Conservation (phyloP, 2,888 invertebrate species). For the Mythimna impura region DNA sequence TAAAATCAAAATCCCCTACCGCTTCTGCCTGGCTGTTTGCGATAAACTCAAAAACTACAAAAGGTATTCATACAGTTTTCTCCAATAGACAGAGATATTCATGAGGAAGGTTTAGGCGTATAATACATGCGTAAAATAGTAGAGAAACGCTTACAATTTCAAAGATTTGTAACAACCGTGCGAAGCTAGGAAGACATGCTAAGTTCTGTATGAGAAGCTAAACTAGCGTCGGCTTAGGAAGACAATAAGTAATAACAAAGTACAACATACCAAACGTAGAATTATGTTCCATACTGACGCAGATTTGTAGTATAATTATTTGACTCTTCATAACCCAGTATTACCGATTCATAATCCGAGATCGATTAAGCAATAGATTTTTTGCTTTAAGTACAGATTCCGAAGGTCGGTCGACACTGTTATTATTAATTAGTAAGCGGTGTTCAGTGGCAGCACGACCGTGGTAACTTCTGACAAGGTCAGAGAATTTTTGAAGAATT, state of each 20-base stretch:
- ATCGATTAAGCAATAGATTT: constrained; percentile 64
- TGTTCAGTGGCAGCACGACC: constrained; percentile 56
- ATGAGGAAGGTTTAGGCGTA: too few species aligned
- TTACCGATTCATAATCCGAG: constrained; percentile 56
- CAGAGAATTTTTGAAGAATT: constrained; percentile 71
- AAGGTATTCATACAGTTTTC: too few species aligned
- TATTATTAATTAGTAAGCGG: constrained; percentile 76
- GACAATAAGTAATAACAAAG: constrained; percentile 5
- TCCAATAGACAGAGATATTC: too few species aligned
- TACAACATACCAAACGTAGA: constrained; percentile 29
- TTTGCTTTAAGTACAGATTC: constrained; percentile 62
- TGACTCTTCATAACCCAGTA: constrained; percentile 41
- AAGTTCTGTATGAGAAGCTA: neutral
- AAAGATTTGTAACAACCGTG: too few species aligned
- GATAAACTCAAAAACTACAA: too few species aligned
- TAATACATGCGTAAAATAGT: too few species aligned
- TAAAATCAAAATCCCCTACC: too few species aligned
- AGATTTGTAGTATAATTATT: constrained; percentile 49
- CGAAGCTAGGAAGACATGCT: too few species aligned
- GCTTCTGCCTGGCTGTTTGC: too few species aligned
- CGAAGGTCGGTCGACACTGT: constrained; percentile 66
- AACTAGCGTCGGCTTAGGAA: constrained; percentile 1
- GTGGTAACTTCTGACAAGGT: constrained; percentile 73
- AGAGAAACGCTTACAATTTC: too few species aligned
- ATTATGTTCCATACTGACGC: constrained; percentile 32